Base-by-base conservation (phyloP, 2,888 invertebrate genomes). In the Pycnomerus fuliginosus region DNA sequence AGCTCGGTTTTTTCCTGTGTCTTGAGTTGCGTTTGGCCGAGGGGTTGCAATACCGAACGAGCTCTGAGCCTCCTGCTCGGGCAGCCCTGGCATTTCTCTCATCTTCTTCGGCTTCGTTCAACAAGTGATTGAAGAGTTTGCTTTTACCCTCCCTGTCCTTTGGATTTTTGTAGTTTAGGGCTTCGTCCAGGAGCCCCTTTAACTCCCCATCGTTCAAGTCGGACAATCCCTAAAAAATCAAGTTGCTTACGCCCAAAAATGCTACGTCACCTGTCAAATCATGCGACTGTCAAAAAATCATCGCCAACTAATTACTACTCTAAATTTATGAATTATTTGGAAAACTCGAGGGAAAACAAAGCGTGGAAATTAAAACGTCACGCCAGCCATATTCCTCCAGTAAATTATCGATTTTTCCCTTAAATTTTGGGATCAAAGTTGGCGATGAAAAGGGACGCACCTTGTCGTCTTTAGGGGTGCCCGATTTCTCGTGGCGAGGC, bases 101-200 rank as follows among this genome's bases (percentile, higher is more conserved):
- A 71, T 86, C 85, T 63, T 84, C 84, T 70, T 89, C 87, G 53
- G 83, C 88, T 68, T 86, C 82, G 64, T 84, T 80, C 53, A 90
- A 75, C 65, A 89, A 76, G 74, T 86, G 82, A 88, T 86, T 84
- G 72, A 90, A 90, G 44, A 87, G 79, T 71, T 80, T 80, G 72
- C 90, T 90, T 74, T 90, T 90, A 62, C 89, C 87, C 72, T 88
- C 86, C 53, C 86, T 79, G 69, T 90, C 90, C 75, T 87, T 87
- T 41, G 90, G 90, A 69, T 83, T 82, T 72, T 88, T 89, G 75
- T 90, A 90, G 54, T 82, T 84, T 67, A 87, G 83, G 55, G 89
- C 90, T 76, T 90, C 90, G 69, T 90, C 88, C 60, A 90, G 75
- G 52, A 90, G 76, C 44, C 85, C 85, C 60, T 84, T 83, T 51